Conservation (phyloP, 2,888 invertebrate genomes). For the Cenopis cana region DNA sequence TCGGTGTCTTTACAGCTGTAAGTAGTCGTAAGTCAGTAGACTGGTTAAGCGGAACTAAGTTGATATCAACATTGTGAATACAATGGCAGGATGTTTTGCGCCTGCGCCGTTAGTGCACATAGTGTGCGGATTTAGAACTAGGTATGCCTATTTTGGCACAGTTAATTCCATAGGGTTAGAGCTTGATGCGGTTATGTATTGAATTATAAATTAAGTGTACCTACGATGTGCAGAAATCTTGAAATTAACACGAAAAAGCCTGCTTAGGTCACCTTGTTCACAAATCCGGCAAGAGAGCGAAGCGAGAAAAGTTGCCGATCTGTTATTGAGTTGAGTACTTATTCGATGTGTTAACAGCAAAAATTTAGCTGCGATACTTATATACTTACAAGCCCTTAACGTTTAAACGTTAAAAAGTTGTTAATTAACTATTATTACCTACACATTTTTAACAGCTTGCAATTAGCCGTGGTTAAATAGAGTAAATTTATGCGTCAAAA, state of each 20-base stretch:
- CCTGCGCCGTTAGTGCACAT: conserved; percentile 48
- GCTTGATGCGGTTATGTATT: conserved; percentile 2
- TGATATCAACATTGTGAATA: neutral
- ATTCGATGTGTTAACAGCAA: too few relatives aligned
- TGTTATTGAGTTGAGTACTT: too few relatives aligned
- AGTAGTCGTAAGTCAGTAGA: neutral
- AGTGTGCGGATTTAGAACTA: conserved; percentile 39
- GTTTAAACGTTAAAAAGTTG: too few relatives aligned
- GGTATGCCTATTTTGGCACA: conserved; percentile 42
- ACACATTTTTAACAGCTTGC: too few relatives aligned
- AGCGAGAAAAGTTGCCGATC: too few relatives aligned
- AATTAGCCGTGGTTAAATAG: too few relatives aligned
- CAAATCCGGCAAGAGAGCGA: too few relatives aligned
- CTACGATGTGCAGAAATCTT: too few relatives aligned
- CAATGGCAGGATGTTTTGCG: conserved; percentile 70
- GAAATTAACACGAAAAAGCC: neutral
- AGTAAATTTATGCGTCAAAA: too few relatives aligned
- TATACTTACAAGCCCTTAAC: too few relatives aligned
- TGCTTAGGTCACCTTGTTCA: neutral
- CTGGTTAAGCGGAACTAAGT: neutral
- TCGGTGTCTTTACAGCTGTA: neutral
- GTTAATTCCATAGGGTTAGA: conserved; percentile 2
- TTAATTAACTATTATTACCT: too few relatives aligned
- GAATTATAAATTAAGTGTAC: neutral
- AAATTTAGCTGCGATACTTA: too few relatives aligned